A percentile compares a stretch with the other conserved stretches of the same genome.
Conservation (phyloP, 1,140 invertebrate genomes). For the Hetaerina americana region DNA sequence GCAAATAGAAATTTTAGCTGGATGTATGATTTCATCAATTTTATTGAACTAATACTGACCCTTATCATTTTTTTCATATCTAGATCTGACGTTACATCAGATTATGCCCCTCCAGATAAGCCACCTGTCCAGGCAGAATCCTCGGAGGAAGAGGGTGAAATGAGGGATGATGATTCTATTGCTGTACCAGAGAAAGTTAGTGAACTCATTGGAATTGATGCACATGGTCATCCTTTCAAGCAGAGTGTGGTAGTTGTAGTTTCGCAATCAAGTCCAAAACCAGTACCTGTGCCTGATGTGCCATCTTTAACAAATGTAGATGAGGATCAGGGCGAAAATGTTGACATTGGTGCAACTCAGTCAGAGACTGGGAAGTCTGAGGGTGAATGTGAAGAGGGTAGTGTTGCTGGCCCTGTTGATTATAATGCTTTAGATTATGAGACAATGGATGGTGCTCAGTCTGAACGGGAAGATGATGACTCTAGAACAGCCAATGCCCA, state of each 20-base stretch:
- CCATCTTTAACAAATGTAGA: neutral
- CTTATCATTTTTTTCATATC: neutral
- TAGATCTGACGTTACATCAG: neutral
- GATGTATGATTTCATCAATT: no score
- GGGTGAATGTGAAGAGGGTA: neutral
- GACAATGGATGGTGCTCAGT: conserved; percentile 1
- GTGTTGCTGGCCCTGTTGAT: neutral
- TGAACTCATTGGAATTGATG: neutral
- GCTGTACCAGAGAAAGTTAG: neutral
- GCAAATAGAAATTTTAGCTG: no score
- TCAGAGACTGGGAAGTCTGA: neutral
- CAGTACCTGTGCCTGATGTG: neutral
- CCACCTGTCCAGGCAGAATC: neutral
- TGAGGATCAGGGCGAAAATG: neutral
- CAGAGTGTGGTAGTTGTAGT: neutral
- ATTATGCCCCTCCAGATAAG: no score
- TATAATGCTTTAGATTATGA: conserved; percentile 4
- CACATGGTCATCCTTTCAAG: neutral
- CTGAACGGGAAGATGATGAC: neutral
- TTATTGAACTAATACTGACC: no score
- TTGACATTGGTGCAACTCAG: no score
- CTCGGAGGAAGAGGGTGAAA: neutral
- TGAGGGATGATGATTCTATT: neutral
- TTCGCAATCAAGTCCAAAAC: neutral
- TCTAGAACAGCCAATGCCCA: no score